These are phyloP conservation scores for Diadegma fenestrale DNA, from an alignment of 2,888 invertebrate species.

Conservation along the genomic window DNA sequence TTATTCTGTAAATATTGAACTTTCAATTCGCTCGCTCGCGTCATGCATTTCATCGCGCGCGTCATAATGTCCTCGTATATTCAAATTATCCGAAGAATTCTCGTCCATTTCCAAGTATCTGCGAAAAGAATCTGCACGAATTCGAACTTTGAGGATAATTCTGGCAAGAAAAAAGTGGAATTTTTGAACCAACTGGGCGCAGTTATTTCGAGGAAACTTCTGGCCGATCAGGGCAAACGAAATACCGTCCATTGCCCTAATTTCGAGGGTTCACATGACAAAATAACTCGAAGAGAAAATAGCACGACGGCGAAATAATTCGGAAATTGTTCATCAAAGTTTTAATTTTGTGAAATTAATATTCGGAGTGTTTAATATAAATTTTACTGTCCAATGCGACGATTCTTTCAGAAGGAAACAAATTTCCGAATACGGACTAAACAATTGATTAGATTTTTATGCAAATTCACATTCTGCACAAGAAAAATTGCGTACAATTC, in stretches of 20 bases:
- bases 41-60: neutral
- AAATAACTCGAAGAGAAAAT: too few species aligned
- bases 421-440: too few species aligned
- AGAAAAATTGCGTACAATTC: too few species aligned
- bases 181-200: neutral
- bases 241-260: neutral
- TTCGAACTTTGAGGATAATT: neutral
- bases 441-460: too few species aligned
- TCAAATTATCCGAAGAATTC: neutral
- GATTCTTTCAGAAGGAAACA: too few species aligned
- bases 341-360: too few species aligned
- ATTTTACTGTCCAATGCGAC: too few species aligned
- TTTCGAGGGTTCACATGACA: neutral
- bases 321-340: too few species aligned
- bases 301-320: too few species aligned
- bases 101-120: neutral
- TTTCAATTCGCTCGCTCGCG: neutral
- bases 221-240: neutral
- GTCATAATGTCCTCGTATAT: too few species aligned
- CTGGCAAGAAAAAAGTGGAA: neutral
- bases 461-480: too few species aligned
- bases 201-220: neutral
- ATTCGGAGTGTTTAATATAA: too few species aligned
- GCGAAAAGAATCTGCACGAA: neutral
- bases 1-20: constrained; percentile 37